Conservation (phyloP, 2,888 invertebrate species). For the Theretra japonica region DNA sequence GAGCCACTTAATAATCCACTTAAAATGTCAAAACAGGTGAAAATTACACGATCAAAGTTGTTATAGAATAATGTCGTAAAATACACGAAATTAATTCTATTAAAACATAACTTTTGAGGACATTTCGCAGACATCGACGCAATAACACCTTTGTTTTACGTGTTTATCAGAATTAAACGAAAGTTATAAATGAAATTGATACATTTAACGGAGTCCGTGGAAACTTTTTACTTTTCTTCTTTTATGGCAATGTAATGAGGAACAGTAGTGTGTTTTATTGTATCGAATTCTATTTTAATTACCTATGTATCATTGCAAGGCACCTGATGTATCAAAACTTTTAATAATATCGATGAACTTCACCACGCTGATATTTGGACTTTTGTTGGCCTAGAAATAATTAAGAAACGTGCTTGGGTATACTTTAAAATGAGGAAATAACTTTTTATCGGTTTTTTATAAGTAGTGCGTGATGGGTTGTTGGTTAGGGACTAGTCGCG, state of each 20-base stretch:
- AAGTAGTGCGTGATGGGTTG: too few relatives aligned
- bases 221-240: constrained; percentile 7
- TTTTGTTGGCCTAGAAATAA: too few relatives aligned
- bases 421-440: too few relatives aligned
- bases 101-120: not conserved
- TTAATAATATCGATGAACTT: too few relatives aligned
- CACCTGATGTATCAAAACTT: too few relatives aligned
- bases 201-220: not conserved
- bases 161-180: constrained; percentile 8
- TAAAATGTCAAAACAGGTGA: constrained; percentile 14
- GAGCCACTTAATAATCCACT: constrained; percentile 12
- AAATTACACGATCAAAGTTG: constrained; percentile 9
- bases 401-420: too few relatives aligned
- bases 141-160: constrained; percentile 14
- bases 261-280: not conserved
- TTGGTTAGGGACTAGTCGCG: too few relatives aligned
- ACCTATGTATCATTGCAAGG: too few relatives aligned
- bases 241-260: not conserved
- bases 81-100: not conserved
- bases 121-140: constrained; percentile 10
- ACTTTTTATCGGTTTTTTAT: too few relatives aligned
- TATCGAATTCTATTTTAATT: not conserved
- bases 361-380: too few relatives aligned
- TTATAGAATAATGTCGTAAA: not conserved
- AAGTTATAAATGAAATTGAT: constrained; percentile 24